Evolutionary conservation across 2,888 invertebrate genomes (phyloP).

Genomic region (Drosophila fulvimacula): DNA sequence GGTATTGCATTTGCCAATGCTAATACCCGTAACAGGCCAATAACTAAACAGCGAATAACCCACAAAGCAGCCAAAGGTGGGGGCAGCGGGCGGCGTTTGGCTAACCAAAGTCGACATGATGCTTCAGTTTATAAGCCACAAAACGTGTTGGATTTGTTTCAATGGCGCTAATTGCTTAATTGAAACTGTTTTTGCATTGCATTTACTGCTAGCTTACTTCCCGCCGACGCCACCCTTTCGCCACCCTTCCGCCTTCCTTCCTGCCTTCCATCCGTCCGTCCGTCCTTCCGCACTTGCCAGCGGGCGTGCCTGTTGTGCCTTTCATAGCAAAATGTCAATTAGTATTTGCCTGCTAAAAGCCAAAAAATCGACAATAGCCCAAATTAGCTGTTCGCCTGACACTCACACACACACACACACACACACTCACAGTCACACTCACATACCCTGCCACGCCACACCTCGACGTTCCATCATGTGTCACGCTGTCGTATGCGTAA

Average conservation of each 20-base stretch:
- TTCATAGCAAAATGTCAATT: conserved; percentile 78
- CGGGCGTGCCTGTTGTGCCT: conserved; percentile 23
- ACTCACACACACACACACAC: conserved; percentile 10
- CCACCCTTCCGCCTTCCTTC: background rate
- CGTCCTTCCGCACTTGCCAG: background rate
- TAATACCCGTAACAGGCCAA: conserved; percentile 35
- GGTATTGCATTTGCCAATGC: conserved; percentile 18
- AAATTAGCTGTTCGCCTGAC: conserved; percentile 62
- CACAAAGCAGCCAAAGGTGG: conserved; percentile 22
- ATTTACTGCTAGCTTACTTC: conserved; percentile 52
- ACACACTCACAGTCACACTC: conserved; percentile 1
- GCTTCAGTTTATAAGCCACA: conserved; percentile 77
- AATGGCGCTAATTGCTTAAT: conserved; percentile 81
- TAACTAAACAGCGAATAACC: conserved; percentile 29
- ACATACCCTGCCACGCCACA: conserved; percentile 5
- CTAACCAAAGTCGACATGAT: conserved; percentile 71
- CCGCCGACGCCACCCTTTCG: background rate
- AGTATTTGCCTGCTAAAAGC: conserved; percentile 78
- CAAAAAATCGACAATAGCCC: conserved; percentile 67
- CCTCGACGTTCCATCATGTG: conserved; percentile 34
- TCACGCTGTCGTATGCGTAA: conserved; percentile 70
- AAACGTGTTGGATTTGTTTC: conserved; percentile 81
- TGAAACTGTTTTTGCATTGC: conserved; percentile 79
- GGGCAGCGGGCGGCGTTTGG: conserved; percentile 7
- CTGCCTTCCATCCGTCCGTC: background rate